Conservation (phyloP, 2,113 vertebrate species). For the Sigmodon hispidus region DNA sequence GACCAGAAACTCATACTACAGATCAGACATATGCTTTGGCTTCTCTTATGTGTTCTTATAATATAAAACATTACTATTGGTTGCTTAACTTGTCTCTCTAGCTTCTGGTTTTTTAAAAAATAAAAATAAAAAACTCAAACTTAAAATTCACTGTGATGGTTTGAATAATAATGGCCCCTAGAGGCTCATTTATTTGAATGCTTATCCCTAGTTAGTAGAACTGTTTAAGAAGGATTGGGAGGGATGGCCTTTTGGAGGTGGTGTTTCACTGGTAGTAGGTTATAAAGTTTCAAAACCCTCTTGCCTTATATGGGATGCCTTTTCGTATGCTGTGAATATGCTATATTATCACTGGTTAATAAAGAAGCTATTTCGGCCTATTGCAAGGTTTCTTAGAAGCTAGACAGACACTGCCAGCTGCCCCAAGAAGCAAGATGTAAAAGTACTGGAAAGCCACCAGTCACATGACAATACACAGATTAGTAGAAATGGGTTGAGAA, state of each 20-base stretch:
- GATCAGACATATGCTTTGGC: background rate
- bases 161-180: background rate
- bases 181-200: background rate
- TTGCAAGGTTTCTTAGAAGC: too few species aligned
- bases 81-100: background rate
- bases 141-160: background rate
- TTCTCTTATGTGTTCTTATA: background rate
- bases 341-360: too few species aligned
- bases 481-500: too few species aligned
- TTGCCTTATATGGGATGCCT: too few species aligned
- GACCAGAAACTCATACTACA: too few species aligned
- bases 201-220: background rate
- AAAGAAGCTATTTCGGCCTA: too few species aligned
- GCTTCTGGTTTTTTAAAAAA: background rate
- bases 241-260: background rate
- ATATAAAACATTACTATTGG: background rate
- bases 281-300: background rate
- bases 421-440: too few species aligned
- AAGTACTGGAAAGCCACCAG: too few species aligned
- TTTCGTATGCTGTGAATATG: too few species aligned
- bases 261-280: background rate
- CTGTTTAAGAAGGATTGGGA: background rate
- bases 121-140: background rate
- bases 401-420: too few species aligned
- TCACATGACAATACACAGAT: too few species aligned